A percentile compares a stretch with the other conserved stretches of the same genome.
Conservation (phyloP, 2,113 vertebrate genomes). For the Ochotona curzoniae region DNA sequence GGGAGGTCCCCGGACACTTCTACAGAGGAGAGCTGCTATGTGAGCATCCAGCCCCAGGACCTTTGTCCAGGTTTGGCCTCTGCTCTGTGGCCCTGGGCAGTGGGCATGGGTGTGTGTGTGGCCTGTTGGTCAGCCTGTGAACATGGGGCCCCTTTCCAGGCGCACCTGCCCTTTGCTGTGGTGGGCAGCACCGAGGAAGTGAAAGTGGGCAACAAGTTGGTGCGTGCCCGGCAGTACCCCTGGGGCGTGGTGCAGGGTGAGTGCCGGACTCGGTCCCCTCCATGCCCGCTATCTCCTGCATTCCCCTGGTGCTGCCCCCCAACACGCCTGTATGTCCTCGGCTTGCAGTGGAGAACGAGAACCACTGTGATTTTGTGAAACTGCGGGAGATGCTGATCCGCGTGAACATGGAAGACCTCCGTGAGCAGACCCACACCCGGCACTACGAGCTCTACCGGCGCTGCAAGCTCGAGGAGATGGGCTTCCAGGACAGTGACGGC, state of each 20-base stretch:
- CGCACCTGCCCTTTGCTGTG: slow-evolving; percentile 97
- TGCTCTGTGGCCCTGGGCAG: not conserved
- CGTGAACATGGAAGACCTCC: slow-evolving; percentile 99
- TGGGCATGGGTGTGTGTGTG: not conserved
- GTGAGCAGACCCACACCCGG: slow-evolving; percentile 97
- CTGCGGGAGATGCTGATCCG: slow-evolving; percentile 97
- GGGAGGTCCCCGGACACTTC: not conserved
- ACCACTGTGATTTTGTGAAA: slow-evolving; percentile 98
- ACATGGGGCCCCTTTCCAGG: slow-evolving; percentile 85
- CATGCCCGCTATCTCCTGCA: not conserved
- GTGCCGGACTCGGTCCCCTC: slow-evolving; percentile 46
- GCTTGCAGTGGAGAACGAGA: slow-evolving; percentile 95
- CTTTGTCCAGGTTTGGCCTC: not conserved
- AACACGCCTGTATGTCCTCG: not conserved
- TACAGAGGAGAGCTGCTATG: not conserved
- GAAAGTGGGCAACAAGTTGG: slow-evolving; percentile 98
- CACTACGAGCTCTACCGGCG: slow-evolving; percentile 98
- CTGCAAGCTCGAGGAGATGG: slow-evolving; percentile 99
- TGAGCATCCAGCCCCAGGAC: not conserved
- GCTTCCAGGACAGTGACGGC: slow-evolving; percentile 97
- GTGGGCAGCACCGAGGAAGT: slow-evolving; percentile 98
- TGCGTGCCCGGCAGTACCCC: slow-evolving; percentile 97
- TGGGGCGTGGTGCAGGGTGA: slow-evolving; percentile 99
- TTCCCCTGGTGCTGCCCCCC: not conserved
- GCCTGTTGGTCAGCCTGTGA: not conserved